A percentile compares a stretch with the other conserved stretches of the same genome.
Evolutionary conservation across 2,113 vertebrate genomes (phyloP).

Genomic region (Mesembrinibis cayennensis): DNA sequence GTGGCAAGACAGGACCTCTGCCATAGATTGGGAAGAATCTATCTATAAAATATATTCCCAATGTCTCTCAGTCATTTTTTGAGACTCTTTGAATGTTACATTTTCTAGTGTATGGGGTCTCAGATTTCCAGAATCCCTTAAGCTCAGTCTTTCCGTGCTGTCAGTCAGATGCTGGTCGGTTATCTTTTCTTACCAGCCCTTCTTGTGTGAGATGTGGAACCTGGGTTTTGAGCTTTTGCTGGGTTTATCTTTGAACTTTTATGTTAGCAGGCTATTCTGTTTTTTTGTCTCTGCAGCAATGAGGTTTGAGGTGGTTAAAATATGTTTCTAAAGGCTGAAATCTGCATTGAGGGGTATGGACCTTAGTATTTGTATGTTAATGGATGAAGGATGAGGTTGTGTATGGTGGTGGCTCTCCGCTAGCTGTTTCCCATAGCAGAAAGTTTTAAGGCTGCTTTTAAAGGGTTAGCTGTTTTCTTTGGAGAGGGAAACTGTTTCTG

Average conservation of each 20-base stretch:
- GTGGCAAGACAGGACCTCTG: not conserved
- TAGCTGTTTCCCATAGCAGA: not conserved
- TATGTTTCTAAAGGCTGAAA: not conserved
- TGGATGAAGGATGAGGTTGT: not conserved
- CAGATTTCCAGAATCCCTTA: not conserved
- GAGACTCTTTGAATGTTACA: not conserved
- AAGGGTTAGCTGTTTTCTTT: not conserved
- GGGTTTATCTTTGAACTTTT: not conserved
- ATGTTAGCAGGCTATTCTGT: not conserved
- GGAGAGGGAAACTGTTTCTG: not conserved
- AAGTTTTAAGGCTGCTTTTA: not conserved
- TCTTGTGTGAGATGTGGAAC: not conserved
- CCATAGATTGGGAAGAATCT: not conserved
- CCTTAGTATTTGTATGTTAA: not conserved
- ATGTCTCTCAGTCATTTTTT: fast-evolving
- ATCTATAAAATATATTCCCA: not conserved
- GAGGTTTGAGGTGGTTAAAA: not conserved
- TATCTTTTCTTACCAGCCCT: not conserved
- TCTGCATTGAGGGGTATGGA: not conserved
- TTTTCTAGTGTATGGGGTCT: not conserved
- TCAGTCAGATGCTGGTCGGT: not conserved
- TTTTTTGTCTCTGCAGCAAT: not conserved
- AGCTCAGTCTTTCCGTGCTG: not conserved
- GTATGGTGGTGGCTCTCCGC: not conserved
- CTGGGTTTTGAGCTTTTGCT: not conserved